Evolutionary conservation across 2,113 vertebrate genomes (phyloP).

Genomic region (Eidolon helvum): DNA sequence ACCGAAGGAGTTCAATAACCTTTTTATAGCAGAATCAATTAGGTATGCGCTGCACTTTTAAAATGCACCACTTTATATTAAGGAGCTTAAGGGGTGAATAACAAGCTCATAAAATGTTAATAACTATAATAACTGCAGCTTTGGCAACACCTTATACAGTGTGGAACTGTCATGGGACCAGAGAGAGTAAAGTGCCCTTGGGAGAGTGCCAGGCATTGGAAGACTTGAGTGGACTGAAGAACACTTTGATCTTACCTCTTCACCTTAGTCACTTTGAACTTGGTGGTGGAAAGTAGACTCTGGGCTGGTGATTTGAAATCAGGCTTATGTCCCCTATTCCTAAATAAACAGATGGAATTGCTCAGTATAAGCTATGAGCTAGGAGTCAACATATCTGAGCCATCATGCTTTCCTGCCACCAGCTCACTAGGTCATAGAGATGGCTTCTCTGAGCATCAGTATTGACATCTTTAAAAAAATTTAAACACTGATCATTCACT

Average conservation of each 20-base stretch:
- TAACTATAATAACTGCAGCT: slow-evolving; percentile 83
- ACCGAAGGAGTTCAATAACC: slow-evolving; percentile 64
- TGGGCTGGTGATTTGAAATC: background rate
- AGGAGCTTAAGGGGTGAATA: slow-evolving; percentile 83
- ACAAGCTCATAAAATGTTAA: slow-evolving; percentile 86
- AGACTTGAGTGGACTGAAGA: slow-evolving; percentile 71
- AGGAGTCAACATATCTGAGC: background rate
- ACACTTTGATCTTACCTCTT: slow-evolving; percentile 30
- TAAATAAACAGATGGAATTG: background rate
- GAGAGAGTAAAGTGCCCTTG: slow-evolving; percentile 78
- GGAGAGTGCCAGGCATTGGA: slow-evolving; percentile 59
- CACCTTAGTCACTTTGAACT: slow-evolving; percentile 55
- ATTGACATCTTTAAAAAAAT: background rate
- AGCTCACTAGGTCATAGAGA: background rate
- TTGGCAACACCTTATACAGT: slow-evolving; percentile 76
- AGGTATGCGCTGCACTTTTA: slow-evolving; percentile 78
- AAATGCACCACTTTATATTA: slow-evolving; percentile 81
- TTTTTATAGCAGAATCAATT: slow-evolving; percentile 81
- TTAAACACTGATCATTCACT: background rate
- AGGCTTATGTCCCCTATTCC: background rate
- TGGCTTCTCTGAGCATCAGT: background rate
- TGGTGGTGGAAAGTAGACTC: background rate
- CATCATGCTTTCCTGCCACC: background rate
- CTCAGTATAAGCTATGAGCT: background rate
- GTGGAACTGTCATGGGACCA: slow-evolving; percentile 77